Evolutionary conservation across 2,113 vertebrate genomes (phyloP), one percentile per base, ranked within the genome.

Genomic region (Pterocles gutturalis): DNA sequence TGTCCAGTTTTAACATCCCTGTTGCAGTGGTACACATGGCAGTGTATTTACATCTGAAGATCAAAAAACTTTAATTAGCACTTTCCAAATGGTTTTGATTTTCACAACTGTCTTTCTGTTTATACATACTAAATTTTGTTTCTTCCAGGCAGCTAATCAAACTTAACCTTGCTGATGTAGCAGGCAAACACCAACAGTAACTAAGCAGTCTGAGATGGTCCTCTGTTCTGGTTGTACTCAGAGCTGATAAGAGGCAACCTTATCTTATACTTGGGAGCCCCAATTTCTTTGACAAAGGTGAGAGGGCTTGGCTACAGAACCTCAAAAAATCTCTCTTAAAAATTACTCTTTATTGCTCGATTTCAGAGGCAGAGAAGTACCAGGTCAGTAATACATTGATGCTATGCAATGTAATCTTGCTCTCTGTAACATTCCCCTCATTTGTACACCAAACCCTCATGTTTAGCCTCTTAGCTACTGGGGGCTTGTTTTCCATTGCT

Each of bases 251-350:
- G 33, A 13, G 45, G 15, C 19, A 77, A 38, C 29, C 10, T 75
- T 78, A 7, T 20, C 10, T 75, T 78, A 6, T 20, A 25, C 10
- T 14, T 54, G 41, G 13, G 24, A 77, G 13, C 13, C 54, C 11
- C 21, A 43, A 12, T 41, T 93, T 64, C 29, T 67, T 46, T 46
- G 38, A 17, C 13, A n/a, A 71, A 66, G 6, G 4, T 6, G 5
- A 34, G 28, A 57, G 7, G 34, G n/a, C 12, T 81, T 2, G 3
- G 43, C 28, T 54, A 26, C 13, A 84, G 43, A 67, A 75, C 4
- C 9, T 62, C 0, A 0, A 26, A 46, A 46, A 62, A 8, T 60
- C 4, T 48, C 45, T 58, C 9, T 17, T 18, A 7, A 54, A 48
- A 75, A 71, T 54, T 51, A 46, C 11, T 57, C 13, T 45, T 87